Evolutionary conservation across 1,140 invertebrate species (phyloP).

Genomic region (Drosophila obscura): DNA sequence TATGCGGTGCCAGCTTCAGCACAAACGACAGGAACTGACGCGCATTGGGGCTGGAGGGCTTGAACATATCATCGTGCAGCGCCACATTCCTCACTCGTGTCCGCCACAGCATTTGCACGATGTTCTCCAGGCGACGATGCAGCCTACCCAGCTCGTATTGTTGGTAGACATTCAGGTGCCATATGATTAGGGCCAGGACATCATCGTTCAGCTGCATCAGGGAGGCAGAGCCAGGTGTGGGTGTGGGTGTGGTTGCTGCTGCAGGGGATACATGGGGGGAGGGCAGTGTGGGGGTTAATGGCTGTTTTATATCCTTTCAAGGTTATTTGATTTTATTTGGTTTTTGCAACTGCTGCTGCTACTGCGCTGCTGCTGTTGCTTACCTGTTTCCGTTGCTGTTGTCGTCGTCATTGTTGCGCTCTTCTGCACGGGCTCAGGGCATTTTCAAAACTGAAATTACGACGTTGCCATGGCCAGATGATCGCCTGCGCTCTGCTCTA

Average conservation of each 20-base stretch:
- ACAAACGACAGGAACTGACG: constrained; percentile 59
- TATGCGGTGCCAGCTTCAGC: constrained; percentile 36
- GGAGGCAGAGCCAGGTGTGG: constrained; percentile 12
- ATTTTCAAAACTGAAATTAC: constrained; percentile 49
- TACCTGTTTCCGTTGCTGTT: constrained; percentile 46
- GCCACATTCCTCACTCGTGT: constrained; percentile 57
- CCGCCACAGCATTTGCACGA: constrained; percentile 66
- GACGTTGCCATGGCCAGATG: constrained; percentile 40
- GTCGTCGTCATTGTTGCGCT: constrained; percentile 54
- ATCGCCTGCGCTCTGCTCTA: constrained; percentile 16
- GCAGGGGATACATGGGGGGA: neutral
- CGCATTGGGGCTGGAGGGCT: constrained; percentile 23
- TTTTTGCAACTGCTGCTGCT: neutral
- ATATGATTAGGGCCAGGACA: constrained; percentile 63
- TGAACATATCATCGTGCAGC: constrained; percentile 52
- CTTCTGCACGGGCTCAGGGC: constrained; percentile 16
- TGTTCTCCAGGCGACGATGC: constrained; percentile 53
- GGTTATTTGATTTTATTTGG: neutral
- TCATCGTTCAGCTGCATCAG: constrained; percentile 72
- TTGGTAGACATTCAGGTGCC: constrained; percentile 60
- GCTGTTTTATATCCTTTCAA: constrained; percentile 8
- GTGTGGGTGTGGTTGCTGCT: constrained; percentile 10
- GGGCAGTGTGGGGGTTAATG: too few relatives aligned
- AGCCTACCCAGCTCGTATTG: constrained; percentile 63
- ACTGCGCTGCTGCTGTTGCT: neutral